These are phyloP conservation scores for Scaptomyza tumidula DNA, from an alignment of 2,888 invertebrate genomes.

Conservation along the genomic window DNA sequence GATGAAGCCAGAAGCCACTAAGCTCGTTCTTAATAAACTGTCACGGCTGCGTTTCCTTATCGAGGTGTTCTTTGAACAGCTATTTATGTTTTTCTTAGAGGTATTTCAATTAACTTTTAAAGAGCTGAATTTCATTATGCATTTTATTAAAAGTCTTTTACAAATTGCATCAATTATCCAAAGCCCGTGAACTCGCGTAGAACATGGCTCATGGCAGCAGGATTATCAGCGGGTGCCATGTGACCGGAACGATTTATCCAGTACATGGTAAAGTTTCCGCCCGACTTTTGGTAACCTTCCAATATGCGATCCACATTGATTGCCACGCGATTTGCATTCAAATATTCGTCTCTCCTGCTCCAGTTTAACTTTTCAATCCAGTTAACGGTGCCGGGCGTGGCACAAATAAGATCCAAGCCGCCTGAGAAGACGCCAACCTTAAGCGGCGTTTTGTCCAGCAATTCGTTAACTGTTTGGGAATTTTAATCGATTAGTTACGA, in stretches of 20 bases:
- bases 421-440: conserved; percentile 90
- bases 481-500: background rate
- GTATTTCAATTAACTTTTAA: conserved; percentile 6
- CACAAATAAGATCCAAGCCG: conserved; percentile 93
- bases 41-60: conserved; percentile 34
- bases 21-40: conserved; percentile 23
- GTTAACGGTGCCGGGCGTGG: conserved; percentile 90
- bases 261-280: conserved; percentile 84
- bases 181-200: conserved; percentile 84
- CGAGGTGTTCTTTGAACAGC: background rate
- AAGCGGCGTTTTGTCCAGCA: conserved; percentile 89
- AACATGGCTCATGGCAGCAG: conserved; percentile 88
- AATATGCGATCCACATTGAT: conserved; percentile 87
- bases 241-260: conserved; percentile 84
- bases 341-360: conserved; percentile 87
- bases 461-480: conserved; percentile 87
- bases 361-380: conserved; percentile 92
- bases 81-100: background rate
- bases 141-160: conserved; percentile 6
- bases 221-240: conserved; percentile 89
- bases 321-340: conserved; percentile 85
- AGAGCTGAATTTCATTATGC: background rate
- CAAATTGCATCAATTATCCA: conserved; percentile 41
- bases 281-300: conserved; percentile 90
- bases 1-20: conserved; percentile 20